These are phyloP conservation scores for Drosophila anceps DNA, from an alignment of 2,888 invertebrate species.

Conservation along the genomic window DNA sequence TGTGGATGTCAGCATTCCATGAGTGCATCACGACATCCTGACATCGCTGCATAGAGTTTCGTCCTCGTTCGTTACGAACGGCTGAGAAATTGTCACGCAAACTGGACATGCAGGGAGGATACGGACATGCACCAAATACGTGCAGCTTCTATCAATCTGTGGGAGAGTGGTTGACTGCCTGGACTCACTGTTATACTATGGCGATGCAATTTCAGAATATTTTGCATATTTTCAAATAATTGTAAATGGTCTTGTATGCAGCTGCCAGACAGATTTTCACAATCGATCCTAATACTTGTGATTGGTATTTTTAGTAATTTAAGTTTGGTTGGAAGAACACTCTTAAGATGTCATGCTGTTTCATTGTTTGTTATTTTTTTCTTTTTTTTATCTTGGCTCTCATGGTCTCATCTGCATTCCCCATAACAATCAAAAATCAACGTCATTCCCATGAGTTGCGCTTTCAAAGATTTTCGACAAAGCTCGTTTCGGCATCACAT, in stretches of 20 bases:
- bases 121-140: slow-evolving; percentile 30
- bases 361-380: neutral
- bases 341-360: neutral
- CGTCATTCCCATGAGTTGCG: slow-evolving; percentile 51
- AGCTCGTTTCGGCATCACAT: slow-evolving; percentile 51
- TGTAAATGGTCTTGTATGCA: slow-evolving; percentile 44
- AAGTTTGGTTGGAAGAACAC: slow-evolving; percentile 1
- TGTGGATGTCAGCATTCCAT: slow-evolving; percentile 22
- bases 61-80: neutral
- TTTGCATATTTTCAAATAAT: slow-evolving; percentile 66
- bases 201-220: slow-evolving; percentile 68
- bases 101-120: slow-evolving; percentile 42
- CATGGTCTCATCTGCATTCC: slow-evolving; percentile 8
- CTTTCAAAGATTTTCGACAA: slow-evolving; percentile 34
- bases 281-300: slow-evolving; percentile 17
- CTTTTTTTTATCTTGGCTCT: neutral
- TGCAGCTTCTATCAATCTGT: slow-evolving; percentile 3
- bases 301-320: slow-evolving; percentile 1
- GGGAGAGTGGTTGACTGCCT: neutral
- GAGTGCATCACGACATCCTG: slow-evolving; percentile 5
- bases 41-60: slow-evolving; percentile 29
- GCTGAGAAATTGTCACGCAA: slow-evolving; percentile 50
- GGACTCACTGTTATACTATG: slow-evolving; percentile 35
- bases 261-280: slow-evolving; percentile 22
- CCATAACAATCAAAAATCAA: slow-evolving; percentile 62